These are phyloP conservation scores for Periparus ater DNA, from an alignment of 2,797 vertebrate genomes.

Conservation along the genomic window DNA sequence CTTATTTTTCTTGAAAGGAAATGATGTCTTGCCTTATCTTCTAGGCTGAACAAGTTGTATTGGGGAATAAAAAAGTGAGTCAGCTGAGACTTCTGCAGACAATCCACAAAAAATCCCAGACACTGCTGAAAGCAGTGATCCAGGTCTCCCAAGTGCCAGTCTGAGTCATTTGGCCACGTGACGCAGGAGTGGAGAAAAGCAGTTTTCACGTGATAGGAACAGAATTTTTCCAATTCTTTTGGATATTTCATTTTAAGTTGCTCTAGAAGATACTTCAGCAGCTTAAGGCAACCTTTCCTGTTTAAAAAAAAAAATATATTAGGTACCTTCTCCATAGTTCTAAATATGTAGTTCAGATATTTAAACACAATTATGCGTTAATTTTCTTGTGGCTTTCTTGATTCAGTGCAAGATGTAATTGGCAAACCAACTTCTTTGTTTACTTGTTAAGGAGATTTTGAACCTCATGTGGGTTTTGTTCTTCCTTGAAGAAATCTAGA, in stretches of 20 bases:
- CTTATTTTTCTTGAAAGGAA: slow-evolving; percentile 68
- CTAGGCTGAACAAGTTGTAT: slow-evolving; percentile 65
- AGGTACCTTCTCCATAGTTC: neutral
- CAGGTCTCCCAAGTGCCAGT: slow-evolving; percentile 57
- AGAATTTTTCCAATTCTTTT: slow-evolving; percentile 63
- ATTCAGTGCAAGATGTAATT: neutral
- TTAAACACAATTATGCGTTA: neutral
- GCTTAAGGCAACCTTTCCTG: slow-evolving; percentile 79
- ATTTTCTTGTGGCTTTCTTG: neutral
- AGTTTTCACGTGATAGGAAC: slow-evolving; percentile 77
- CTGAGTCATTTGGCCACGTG: slow-evolving; percentile 36
- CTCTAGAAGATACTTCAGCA: slow-evolving; percentile 77
- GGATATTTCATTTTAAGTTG: slow-evolving; percentile 66
- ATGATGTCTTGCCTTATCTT: slow-evolving; percentile 40
- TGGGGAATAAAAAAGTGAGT: slow-evolving; percentile 76
- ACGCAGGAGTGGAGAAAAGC: slow-evolving; percentile 69
- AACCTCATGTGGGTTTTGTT: neutral
- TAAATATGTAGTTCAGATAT: neutral
- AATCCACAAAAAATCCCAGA: slow-evolving; percentile 59
- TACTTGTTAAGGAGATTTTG: neutral
- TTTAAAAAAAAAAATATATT: slow-evolving; percentile 24
- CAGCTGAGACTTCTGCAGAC: slow-evolving; percentile 51
- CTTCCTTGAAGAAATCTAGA: neutral
- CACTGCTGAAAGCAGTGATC: slow-evolving; percentile 61
- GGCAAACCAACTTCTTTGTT: neutral